Evolutionary conservation across 2,797 vertebrate genomes (phyloP), one percentile per base, ranked within the genome.

Genomic region (Cynopterus sphinx): DNA sequence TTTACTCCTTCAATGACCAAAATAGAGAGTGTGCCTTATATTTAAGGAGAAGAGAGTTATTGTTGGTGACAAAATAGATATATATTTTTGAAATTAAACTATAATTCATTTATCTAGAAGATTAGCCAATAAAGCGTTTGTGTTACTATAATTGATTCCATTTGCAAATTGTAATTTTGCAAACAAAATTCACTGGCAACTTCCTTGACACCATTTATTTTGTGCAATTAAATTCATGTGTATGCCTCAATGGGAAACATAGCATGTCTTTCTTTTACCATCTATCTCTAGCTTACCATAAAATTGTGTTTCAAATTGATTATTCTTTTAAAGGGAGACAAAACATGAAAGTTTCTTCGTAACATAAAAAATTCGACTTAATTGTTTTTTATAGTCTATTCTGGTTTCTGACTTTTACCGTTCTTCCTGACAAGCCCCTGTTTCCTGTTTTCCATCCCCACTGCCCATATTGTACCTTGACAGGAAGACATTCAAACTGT

Each of bases 71-170:
- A 73, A 88, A 91, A 61, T 79, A 24, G 39, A 24, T 22, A 78
- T 70, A 22, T 55, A 63, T 6, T 22, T 71, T 85, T 90, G 8
- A 67, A 83, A 97, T 97, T 97, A 97, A 97, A 95, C 73, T 84
- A 75, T 95, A 83, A 90, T 95, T 97, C 55, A 82, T 93, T 97
- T 97, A 86, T 95, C 95, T 96, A 96, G 43, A 94, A 98, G 88
- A 96, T 97, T 97, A 97, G 90, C 77, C 95, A 96, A 96, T 97
- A 97, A 98, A 97, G 87, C 70, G 79, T 95, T 85, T 93, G 79
- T 97, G 94, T 97, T 97, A 89, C 71, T 94, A 79, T 97, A 97
- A 97, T 95, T 88, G 96, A 96, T 97, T 97, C 95, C 85, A 90
- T 92, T 94, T 94, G 6, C 39, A 93, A 96, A 63, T 85, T 51